phyloP scores from a whole-genome alignment of 2,113 vertebrate genomes.

The Psittacara wagleri region DNA sequence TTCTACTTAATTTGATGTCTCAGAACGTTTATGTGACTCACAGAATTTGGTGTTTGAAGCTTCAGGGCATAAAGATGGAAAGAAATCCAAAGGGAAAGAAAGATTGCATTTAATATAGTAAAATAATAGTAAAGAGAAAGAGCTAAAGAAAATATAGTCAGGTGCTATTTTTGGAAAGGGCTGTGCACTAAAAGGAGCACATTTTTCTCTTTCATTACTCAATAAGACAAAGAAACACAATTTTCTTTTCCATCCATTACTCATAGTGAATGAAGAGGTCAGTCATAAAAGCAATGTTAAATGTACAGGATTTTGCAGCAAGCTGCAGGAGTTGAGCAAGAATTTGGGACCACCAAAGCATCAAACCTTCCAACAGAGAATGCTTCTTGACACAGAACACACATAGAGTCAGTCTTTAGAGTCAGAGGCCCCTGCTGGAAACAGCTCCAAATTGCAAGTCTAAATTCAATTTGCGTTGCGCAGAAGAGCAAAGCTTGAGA shows the following conservation, averaged over 20 bases:
- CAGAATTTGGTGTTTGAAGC: constrained; percentile 40
- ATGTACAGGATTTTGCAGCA: background rate
- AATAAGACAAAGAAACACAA: constrained; percentile 8
- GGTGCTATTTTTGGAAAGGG: constrained; percentile 34
- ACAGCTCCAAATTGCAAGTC: background rate
- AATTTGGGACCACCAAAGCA: background rate
- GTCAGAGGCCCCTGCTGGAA: background rate
- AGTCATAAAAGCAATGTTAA: background rate
- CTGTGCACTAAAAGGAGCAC: background rate
- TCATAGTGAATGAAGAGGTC: background rate
- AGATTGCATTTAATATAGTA: constrained; percentile 49
- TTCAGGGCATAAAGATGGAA: constrained; percentile 30
- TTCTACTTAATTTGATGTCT: constrained; percentile 70
- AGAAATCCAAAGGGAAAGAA: constrained; percentile 24
- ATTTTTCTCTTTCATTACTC: constrained; percentile 6
- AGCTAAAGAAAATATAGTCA: constrained; percentile 40
- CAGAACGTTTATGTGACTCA: constrained; percentile 70
- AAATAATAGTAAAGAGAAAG: constrained; percentile 49
- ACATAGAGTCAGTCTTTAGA: background rate
- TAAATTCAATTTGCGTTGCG: background rate
- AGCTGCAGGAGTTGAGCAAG: background rate
- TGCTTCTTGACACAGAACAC: background rate
- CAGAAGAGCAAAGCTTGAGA: background rate
- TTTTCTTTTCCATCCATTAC: constrained; percentile 29
- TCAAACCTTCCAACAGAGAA: background rate